Evolutionary conservation across 2,797 vertebrate genomes (phyloP), one percentile per base, ranked within the genome.

Genomic region (Rhadinocentrus ornatus): DNA sequence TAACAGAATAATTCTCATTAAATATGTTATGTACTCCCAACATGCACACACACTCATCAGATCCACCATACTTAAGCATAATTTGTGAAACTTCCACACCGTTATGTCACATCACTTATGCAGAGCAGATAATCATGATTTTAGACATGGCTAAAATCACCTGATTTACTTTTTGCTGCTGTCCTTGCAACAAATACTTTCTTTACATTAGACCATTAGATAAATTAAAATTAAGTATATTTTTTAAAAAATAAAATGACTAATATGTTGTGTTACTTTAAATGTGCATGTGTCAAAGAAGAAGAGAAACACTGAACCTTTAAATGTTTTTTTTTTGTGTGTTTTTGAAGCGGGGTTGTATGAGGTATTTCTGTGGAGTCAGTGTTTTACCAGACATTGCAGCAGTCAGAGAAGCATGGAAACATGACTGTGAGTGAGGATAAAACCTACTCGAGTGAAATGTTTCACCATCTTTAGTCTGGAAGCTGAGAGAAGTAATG

Each of bases 241-340:
- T 9, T n/a, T 7, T 8, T 9, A 9, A n/a, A 46, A 46, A n/a
- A 41, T 37, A 44, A 18, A 24, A 61, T 15, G 34, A 20, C 44
- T n/a, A 8, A 22, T 24, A 22, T 50, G 12, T 44, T 44, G 20
- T 44, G 20, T 31, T 44, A n/a, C 24, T 56, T 58, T 48, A 57
- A 53, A 54, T 29, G 24, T 67, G 70, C 58, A 67, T 24, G 56
- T 27, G 57, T 69, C 52, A 57, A 37, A 58, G 39, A 52, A 41
- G 52, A 50, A 53, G 46, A 22, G 3, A 48, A 48, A 48, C 9
- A 48, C 20, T 20, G 46, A 48, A 22, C 46, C 20, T 48, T 48
- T 22, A 22, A 3, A 48, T 3, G n/a, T 6, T 10, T 22, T 6
- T 10, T 22, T 48, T 22, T 48, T n/a, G 10, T n/a, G 20, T 48